Conservation (phyloP, 2,113 vertebrate genomes). For the Pteropus alecto region DNA sequence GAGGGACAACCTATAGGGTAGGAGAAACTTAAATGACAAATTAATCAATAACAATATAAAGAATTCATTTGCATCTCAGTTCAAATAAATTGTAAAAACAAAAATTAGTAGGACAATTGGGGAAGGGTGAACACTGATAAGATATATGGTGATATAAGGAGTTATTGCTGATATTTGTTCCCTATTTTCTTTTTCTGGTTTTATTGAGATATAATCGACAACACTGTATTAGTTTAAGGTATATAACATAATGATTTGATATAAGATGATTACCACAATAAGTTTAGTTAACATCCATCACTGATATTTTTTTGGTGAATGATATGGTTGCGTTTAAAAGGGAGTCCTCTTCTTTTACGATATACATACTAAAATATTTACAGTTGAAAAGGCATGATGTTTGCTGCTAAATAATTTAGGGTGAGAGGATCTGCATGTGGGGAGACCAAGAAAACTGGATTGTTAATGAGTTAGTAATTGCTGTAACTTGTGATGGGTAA, state of each 20-base stretch:
- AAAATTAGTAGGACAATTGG: background rate
- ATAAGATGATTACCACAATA: background rate
- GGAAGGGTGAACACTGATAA: background rate
- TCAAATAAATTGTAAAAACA: background rate
- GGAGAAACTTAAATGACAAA: background rate
- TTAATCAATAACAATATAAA: background rate
- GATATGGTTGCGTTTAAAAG: background rate
- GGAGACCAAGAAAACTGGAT: background rate
- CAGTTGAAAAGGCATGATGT: background rate
- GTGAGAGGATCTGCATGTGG: background rate
- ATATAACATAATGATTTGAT: background rate
- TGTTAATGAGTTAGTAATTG: background rate
- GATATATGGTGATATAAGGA: background rate
- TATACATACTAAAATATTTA: background rate
- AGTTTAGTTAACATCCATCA: background rate
- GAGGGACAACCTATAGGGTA: background rate
- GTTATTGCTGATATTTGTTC: background rate
- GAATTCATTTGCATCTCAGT: background rate
- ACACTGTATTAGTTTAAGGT: background rate
- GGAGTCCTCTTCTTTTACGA: background rate
- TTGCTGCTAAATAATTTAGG: background rate
- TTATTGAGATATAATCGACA: background rate
- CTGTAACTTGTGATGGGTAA: background rate
- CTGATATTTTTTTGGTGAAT: background rate
- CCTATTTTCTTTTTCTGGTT: background rate